A percentile compares a stretch with the other conserved stretches of the same genome.
phyloP scores from a whole-genome alignment of 2,113 vertebrate genomes.

The Acrocephalus arundinaceus region DNA sequence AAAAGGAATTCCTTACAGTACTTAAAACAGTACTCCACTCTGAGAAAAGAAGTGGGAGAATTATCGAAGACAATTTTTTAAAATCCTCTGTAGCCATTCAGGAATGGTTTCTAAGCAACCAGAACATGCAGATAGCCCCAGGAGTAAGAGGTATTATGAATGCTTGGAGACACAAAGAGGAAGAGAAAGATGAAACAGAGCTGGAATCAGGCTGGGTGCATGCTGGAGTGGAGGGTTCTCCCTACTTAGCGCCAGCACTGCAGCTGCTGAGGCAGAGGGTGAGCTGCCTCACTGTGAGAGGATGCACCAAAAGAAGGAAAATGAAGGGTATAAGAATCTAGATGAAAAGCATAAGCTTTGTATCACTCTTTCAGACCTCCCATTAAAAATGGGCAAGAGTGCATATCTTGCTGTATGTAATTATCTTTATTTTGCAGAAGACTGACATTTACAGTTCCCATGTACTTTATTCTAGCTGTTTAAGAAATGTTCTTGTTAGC shows the following conservation, averaged over 20 bases:
- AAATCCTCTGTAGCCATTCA: conserved; percentile 10
- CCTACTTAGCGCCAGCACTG: fast-evolving
- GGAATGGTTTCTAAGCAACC: conserved; percentile 57
- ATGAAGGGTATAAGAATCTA: not conserved
- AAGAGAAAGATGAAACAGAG: not conserved
- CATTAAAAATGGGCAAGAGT: not conserved
- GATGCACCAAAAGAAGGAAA: not conserved
- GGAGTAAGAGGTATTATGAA: conserved; percentile 1
- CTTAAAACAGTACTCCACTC: not conserved
- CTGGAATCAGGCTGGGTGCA: not conserved
- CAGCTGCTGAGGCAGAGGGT: not conserved
- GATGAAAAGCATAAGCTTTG: not conserved
- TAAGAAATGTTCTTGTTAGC: not conserved
- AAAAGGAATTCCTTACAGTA: not conserved
- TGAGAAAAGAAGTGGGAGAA: not conserved
- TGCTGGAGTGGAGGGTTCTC: not conserved
- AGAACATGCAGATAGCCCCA: conserved; percentile 23
- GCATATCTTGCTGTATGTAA: not conserved
- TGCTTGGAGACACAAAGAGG: not conserved
- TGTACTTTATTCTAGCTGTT: not conserved
- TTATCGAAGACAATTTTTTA: not conserved
- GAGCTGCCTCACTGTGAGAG: not conserved
- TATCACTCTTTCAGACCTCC: not conserved
- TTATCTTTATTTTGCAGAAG: not conserved
- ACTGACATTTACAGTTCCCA: not conserved